Conservation (phyloP, 2,113 vertebrate species). For the Dunckerocampus dactyliophorus region DNA sequence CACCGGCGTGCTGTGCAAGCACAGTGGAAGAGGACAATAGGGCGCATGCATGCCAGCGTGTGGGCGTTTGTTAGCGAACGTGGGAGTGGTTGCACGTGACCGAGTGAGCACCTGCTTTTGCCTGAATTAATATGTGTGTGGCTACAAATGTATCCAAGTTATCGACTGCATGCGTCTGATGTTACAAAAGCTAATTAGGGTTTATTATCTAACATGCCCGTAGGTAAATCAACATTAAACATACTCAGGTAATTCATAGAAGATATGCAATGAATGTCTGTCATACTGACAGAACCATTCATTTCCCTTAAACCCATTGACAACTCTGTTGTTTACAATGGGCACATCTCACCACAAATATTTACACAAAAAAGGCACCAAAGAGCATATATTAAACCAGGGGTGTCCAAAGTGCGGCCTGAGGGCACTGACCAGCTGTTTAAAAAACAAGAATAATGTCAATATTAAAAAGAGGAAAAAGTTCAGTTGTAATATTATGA, state of each 20-base stretch:
- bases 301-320: neutral
- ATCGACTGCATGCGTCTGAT: slow-evolving; percentile 34
- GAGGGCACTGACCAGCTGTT: too few species aligned
- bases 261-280: neutral
- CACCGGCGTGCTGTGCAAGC: slow-evolving; percentile 18
- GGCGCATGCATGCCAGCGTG: slow-evolving; percentile 14
- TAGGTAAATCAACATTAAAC: slow-evolving; percentile 4
- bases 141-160: slow-evolving; percentile 26
- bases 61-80: slow-evolving; percentile 34
- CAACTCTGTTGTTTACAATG: too few species aligned
- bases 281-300: neutral
- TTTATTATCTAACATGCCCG: neutral
- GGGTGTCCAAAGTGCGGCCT: too few species aligned
- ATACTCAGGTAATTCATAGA: slow-evolving; percentile 2
- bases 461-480: too few species aligned
- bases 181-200: slow-evolving; percentile 1
- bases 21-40: slow-evolving; percentile 12
- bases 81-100: slow-evolving; percentile 37
- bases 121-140: slow-evolving; percentile 16
- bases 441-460: too few species aligned
- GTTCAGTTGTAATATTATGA: too few species aligned
- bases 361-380: slow-evolving; percentile 12
- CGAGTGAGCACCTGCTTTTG: slow-evolving; percentile 44
- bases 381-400: too few species aligned
- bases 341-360: slow-evolving; percentile 19